Conservation (phyloP, 2,113 vertebrate species). For the Proterorhinus semilunaris region DNA sequence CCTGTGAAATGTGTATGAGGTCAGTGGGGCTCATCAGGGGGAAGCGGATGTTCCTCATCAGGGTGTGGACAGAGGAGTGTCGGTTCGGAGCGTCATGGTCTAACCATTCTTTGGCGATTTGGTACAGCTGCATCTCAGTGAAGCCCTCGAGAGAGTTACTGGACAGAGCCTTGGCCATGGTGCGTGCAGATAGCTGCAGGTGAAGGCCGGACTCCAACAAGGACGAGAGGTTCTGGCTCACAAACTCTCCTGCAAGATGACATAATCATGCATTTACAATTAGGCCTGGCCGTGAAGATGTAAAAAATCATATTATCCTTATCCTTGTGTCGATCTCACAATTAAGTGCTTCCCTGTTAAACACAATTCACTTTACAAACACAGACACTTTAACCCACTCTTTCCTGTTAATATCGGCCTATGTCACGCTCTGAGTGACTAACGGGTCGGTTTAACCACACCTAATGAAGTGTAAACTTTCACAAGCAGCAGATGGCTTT, state of each 20-base stretch:
- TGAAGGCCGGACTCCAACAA: constrained; percentile 65
- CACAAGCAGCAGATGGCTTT: too few relatives aligned
- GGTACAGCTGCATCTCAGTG: constrained; percentile 79
- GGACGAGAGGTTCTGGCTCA: constrained; percentile 70
- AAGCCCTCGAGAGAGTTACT: constrained; percentile 74
- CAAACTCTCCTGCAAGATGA: constrained; percentile 60
- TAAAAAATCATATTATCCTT: too few relatives aligned
- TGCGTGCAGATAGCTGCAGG: constrained; percentile 70
- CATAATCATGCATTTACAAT: not conserved
- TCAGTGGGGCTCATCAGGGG: constrained; percentile 79
- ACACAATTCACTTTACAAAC: too few relatives aligned
- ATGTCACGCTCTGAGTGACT: too few relatives aligned
- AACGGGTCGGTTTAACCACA: too few relatives aligned
- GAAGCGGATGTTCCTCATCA: constrained; percentile 80
- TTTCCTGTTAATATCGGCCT: too few relatives aligned
- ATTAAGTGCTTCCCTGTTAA: too few relatives aligned
- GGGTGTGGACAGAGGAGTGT: constrained; percentile 48
- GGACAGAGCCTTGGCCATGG: constrained; percentile 66
- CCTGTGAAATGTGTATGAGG: constrained; percentile 80
- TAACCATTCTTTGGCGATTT: constrained; percentile 73
- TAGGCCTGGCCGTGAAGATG: too few relatives aligned
- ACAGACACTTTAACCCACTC: too few relatives aligned
- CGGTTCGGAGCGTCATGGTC: constrained; percentile 56
- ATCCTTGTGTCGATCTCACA: too few relatives aligned
- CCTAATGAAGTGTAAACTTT: too few relatives aligned